Conservation (phyloP, 1,140 invertebrate species). For the Brachystomella parvula region DNA sequence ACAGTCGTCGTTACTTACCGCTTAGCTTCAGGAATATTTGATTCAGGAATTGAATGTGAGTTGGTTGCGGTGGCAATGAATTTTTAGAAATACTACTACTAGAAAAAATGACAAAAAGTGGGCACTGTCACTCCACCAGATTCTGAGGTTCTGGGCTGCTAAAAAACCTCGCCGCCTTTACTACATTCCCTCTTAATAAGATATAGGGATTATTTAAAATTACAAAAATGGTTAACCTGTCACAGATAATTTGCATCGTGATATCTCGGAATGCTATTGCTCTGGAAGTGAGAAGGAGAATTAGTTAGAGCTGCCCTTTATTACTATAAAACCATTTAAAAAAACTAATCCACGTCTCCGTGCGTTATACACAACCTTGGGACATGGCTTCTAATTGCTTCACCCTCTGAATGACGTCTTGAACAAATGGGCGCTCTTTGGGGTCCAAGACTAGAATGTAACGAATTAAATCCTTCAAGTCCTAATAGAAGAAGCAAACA, state of each 20-base stretch:
- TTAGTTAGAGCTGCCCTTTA: background rate
- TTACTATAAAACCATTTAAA: background rate
- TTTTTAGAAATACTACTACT: too few species aligned
- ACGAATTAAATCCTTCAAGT: constrained; percentile 60
- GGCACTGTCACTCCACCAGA: too few species aligned
- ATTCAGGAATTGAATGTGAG: too few species aligned
- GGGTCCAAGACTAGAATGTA: constrained; percentile 65
- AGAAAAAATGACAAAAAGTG: too few species aligned
- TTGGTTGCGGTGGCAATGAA: too few species aligned
- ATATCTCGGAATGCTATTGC: background rate
- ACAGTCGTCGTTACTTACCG: too few species aligned
- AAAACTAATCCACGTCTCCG: background rate
- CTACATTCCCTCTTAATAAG: constrained; percentile 7
- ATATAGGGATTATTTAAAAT: background rate
- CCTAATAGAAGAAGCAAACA: constrained; percentile 48
- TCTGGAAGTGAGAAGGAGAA: background rate
- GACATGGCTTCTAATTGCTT: constrained; percentile 41
- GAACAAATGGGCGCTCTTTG: constrained; percentile 65
- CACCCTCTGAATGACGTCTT: constrained; percentile 51
- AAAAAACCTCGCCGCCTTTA: too few species aligned
- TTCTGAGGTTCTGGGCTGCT: too few species aligned
- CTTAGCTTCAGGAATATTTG: too few species aligned
- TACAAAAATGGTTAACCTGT: background rate
- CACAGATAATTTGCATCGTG: background rate
- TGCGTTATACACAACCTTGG: constrained; percentile 26